Evolutionary conservation across 2,797 vertebrate genomes (phyloP).

Genomic region (Anguilla megastoma): DNA sequence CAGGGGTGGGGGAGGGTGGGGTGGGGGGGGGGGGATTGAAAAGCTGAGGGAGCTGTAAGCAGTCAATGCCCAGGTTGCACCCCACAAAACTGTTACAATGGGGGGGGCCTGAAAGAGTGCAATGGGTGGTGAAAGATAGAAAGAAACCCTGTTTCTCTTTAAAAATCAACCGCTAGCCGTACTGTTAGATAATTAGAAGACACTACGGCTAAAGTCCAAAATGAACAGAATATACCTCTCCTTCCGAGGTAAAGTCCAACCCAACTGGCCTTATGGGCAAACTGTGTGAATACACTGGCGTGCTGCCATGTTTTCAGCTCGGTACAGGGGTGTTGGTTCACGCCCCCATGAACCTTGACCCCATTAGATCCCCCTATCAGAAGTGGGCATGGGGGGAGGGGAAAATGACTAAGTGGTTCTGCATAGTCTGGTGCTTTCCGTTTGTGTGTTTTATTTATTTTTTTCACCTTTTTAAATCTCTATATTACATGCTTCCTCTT

Average conservation of each 20-base stretch:
- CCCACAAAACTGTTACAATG: not conserved
- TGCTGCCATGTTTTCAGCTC: constrained; percentile 42
- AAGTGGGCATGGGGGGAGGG: constrained; percentile 27
- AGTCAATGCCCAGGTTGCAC: not conserved
- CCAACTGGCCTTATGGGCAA: constrained; percentile 53
- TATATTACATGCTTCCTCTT: constrained; percentile 62
- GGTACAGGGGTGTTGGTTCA: not conserved
- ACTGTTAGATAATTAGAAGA: constrained; percentile 53
- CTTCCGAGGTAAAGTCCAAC: constrained; percentile 60
- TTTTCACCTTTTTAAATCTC: constrained; percentile 40
- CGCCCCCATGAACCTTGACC: not conserved
- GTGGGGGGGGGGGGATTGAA: not conserved
- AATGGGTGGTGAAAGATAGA: not conserved
- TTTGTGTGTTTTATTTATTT: constrained; percentile 43
- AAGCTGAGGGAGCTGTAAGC: not conserved
- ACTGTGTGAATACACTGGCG: constrained; percentile 55
- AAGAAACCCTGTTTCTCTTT: not conserved
- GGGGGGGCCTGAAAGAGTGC: not conserved
- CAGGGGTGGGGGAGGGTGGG: too few species aligned
- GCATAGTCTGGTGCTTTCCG: constrained; percentile 75
- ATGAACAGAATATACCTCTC: constrained; percentile 41
- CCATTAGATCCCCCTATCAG: constrained; percentile 33
- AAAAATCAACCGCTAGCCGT: not conserved
- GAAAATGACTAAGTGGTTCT: constrained; percentile 69
- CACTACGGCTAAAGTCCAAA: constrained; percentile 71